phyloP scores from a whole-genome alignment of 2,797 vertebrate species.

The Eulemur mongoz region DNA sequence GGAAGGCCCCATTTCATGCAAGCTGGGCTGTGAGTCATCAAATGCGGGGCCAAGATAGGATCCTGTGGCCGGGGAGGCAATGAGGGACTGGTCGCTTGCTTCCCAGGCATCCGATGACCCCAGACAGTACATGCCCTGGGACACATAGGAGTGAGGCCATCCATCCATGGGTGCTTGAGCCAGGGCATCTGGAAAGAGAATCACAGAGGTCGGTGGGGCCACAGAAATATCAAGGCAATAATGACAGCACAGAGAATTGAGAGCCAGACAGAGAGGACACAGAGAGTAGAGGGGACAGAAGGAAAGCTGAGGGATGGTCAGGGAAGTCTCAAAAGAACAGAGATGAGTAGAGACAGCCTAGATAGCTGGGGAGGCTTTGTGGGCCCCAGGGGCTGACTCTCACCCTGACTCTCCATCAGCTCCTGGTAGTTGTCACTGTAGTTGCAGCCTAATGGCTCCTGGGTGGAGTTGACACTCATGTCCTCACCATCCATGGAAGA shows the following conservation, averaged over 20 bases:
- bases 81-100: constrained; percentile 94
- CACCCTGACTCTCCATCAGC: constrained; percentile 89
- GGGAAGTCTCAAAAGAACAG: background rate
- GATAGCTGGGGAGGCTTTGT: background rate
- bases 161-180: constrained; percentile 96
- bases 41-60: constrained; percentile 93
- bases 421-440: constrained; percentile 97
- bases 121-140: constrained; percentile 99
- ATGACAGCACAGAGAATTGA: background rate
- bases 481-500: constrained; percentile 98
- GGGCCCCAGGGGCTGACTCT: constrained; percentile 44
- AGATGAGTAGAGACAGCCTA: background rate
- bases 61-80: constrained; percentile 93
- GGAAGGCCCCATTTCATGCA: constrained; percentile 94
- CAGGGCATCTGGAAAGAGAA: constrained; percentile 91
- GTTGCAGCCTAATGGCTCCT: constrained; percentile 92
- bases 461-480: constrained; percentile 94
- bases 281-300: fast-evolving
- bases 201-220: background rate
- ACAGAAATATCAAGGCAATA: background rate
- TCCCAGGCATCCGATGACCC: constrained; percentile 99
- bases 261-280: background rate
- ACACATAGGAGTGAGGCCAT: constrained; percentile 98
- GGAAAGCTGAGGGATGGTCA: background rate
- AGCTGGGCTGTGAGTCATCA: constrained; percentile 90